A percentile compares a stretch with the other conserved stretches of the same genome.
phyloP scores from a whole-genome alignment of 2,113 vertebrate species.

The human (Homo sapiens) region GRCh38 chr13:50068501-50069000 shows the following conservation, averaged over 20 bases:
- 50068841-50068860: background rate
- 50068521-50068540: background rate
- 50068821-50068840: background rate
- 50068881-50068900: background rate
- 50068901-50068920: background rate
- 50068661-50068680: background rate
- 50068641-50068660: background rate
- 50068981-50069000: constrained; percentile 28
- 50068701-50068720: background rate
- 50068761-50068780: constrained; percentile 6
- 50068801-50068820: background rate
- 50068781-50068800: constrained; percentile 27
- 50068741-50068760: background rate
- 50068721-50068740: background rate
- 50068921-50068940: constrained; percentile 1
- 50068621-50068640: constrained; percentile 57
- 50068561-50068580: constrained; percentile 6
- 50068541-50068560: background rate
- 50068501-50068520: constrained; percentile 42
- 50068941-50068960: background rate
- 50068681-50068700: background rate
- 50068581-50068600: background rate
- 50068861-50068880: background rate
- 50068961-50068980: background rate
- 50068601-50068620: background rate